Evolutionary conservation across 2,888 invertebrate genomes (phyloP), one percentile per base, ranked within the genome.

Genomic region (Lasioglossum marginatum): DNA sequence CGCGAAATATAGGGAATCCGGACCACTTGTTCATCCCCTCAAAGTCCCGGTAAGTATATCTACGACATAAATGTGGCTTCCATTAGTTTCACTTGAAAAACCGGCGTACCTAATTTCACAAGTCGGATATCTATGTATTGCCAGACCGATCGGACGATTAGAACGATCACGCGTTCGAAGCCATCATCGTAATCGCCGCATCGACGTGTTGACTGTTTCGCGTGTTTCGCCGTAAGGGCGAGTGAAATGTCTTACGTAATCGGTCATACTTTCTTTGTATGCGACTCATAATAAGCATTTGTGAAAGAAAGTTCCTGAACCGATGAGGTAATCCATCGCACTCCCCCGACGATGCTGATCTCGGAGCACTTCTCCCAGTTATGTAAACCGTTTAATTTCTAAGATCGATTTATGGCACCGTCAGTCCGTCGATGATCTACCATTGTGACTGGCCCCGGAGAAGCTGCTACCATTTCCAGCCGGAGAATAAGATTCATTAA

Each of bases 241-340:
- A 85, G 77, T 57, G 86, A 85, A 48, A 81, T 71, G 85, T 43
- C 52, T 86, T 86, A 60, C 71, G 71, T 85, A 86, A 86, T 40
- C 80, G 86, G 81, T 81, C 81, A 68, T 85, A 77, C 86, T 86
- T 86, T 86, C 86, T 86, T 86, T 71, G 63, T 71, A 78, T 48
- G 60, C 68, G 66, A 43, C 52, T 82, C 70, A 79, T 86, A 86
- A 86, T 77, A 82, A 79, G 60, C 86, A 52, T 77, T 78, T 77
- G 81, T 74, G 82, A 63, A 86, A 86, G 86, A 79, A 86, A 86
- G 86, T 86, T 73, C 34, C 82, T 27, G 79, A 77, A 75, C 79
- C 79, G 82, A 66, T 87, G 86, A 79, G 86, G 86, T 82, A 87
- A 87, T 86, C 52, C 81, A 74, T 79, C 86, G 77, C 76, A 86